phyloP scores from a whole-genome alignment of 2,113 vertebrate genomes.

The Thunnus thynnus region DNA sequence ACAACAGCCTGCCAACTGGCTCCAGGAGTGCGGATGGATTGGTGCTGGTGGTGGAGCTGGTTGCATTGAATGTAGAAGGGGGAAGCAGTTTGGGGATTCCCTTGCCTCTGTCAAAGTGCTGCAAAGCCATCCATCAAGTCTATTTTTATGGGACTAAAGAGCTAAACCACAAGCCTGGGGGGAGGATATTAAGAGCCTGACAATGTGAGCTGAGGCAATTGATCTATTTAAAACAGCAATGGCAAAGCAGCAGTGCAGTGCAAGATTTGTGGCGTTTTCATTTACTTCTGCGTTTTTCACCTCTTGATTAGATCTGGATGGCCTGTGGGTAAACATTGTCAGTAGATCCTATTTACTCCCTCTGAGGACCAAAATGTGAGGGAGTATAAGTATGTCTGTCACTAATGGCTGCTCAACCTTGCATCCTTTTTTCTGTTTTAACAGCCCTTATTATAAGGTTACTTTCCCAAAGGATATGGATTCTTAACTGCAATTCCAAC shows the following conservation, averaged over 20 bases:
- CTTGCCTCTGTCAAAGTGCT: constrained; percentile 60
- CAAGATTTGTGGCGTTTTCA: constrained; percentile 75
- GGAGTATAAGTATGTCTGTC: constrained; percentile 39
- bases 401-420: constrained; percentile 35
- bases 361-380: constrained; percentile 49
- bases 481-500: constrained; percentile 29
- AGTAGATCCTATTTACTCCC: constrained; percentile 59
- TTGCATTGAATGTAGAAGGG: constrained; percentile 13
- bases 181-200: constrained; percentile 75
- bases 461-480: constrained; percentile 14
- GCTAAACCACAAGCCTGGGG: constrained; percentile 70
- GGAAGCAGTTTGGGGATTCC: constrained; percentile 71
- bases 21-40: constrained; percentile 33
- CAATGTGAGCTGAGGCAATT: constrained; percentile 67
- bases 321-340: constrained; percentile 63
- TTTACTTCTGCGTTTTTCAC: constrained; percentile 73
- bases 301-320: constrained; percentile 70
- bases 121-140: constrained; percentile 76
- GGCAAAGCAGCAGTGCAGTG: constrained; percentile 44
- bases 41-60: neutral
- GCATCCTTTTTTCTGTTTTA: constrained; percentile 36
- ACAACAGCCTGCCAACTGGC: constrained; percentile 58
- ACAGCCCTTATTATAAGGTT: constrained; percentile 27
- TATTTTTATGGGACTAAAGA: constrained; percentile 77
- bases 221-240: constrained; percentile 76